phyloP scores from a whole-genome alignment of 2,113 vertebrate genomes.

The Cynoglossus semilaevis region DNA sequence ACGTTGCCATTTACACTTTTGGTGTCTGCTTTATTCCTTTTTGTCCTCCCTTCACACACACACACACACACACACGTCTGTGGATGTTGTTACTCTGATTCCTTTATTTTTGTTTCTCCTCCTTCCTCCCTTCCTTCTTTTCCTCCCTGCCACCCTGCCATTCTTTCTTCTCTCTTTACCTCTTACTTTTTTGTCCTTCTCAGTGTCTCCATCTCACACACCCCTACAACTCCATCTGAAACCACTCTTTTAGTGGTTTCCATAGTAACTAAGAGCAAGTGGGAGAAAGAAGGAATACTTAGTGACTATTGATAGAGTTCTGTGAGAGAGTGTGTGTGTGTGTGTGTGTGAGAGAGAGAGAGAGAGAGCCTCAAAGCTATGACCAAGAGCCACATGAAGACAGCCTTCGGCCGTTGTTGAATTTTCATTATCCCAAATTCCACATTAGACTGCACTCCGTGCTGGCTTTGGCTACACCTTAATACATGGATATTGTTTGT shows the following conservation, averaged over 20 bases:
- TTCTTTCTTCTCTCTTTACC: neutral
- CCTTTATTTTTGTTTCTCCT: constrained; percentile 25
- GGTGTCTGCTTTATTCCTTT: constrained; percentile 50
- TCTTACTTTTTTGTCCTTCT: neutral
- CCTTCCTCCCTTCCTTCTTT: constrained; percentile 1
- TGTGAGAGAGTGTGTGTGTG: constrained; percentile 28
- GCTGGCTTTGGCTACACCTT: too few relatives aligned
- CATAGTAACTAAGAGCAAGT: constrained; percentile 76
- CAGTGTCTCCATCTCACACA: neutral
- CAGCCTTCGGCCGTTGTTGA: too few relatives aligned
- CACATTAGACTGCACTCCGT: too few relatives aligned
- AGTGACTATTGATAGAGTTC: constrained; percentile 69
- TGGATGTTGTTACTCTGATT: too few relatives aligned
- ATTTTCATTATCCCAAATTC: too few relatives aligned
- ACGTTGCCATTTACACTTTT: constrained; percentile 67
- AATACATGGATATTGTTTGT: too few relatives aligned
- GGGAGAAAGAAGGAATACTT: constrained; percentile 71
- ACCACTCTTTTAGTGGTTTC: constrained; percentile 74
- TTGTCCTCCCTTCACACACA: constrained; percentile 33
- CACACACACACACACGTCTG: neutral
- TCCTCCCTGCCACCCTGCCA: neutral
- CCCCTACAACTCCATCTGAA: constrained; percentile 58
- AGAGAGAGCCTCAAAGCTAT: constrained; percentile 35
- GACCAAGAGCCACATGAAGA: constrained; percentile 65
- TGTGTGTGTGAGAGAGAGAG: constrained; percentile 13